A percentile compares a stretch with the other conserved stretches of the same genome.
Conservation (phyloP, 2,113 vertebrate genomes). For the Gallinago undulata region DNA sequence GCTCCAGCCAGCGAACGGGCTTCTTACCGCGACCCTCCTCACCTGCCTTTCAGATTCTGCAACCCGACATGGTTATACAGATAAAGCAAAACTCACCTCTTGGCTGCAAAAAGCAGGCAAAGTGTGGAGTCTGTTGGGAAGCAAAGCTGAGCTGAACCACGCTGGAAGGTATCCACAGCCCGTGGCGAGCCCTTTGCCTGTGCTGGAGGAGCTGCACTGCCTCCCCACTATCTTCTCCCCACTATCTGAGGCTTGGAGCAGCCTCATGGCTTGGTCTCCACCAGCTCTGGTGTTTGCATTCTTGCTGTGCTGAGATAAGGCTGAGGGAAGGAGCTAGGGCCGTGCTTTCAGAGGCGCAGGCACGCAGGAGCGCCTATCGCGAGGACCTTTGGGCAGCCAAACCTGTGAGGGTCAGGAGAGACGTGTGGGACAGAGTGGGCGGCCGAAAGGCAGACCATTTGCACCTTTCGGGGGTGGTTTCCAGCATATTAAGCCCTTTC, state of each 20-base stretch:
- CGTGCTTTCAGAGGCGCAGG: neutral
- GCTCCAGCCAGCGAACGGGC: rapidly evolving
- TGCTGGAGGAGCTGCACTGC: neutral
- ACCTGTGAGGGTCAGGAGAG: neutral
- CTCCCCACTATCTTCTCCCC: neutral
- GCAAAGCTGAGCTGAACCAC: neutral
- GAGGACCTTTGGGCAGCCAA: rapidly evolving
- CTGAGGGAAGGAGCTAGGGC: neutral
- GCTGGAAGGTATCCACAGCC: neutral
- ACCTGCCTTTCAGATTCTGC: neutral
- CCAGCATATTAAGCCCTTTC: neutral
- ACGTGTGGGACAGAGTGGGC: neutral
- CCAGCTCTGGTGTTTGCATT: constrained; percentile 2
- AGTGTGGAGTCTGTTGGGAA: rapidly evolving
- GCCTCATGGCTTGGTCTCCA: neutral
- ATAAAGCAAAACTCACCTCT: constrained; percentile 23
- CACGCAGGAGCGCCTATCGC: rapidly evolving
- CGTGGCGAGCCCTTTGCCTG: neutral
- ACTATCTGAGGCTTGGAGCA: neutral
- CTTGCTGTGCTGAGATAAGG: constrained; percentile 29
- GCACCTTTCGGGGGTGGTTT: neutral
- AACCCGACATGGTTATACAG: rapidly evolving
- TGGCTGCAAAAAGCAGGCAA: neutral
- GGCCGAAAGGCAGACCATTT: neutral
- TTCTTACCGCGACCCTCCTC: neutral